Evolutionary conservation across 2,797 vertebrate genomes (phyloP).

Genomic region (Argentina silus): DNA sequence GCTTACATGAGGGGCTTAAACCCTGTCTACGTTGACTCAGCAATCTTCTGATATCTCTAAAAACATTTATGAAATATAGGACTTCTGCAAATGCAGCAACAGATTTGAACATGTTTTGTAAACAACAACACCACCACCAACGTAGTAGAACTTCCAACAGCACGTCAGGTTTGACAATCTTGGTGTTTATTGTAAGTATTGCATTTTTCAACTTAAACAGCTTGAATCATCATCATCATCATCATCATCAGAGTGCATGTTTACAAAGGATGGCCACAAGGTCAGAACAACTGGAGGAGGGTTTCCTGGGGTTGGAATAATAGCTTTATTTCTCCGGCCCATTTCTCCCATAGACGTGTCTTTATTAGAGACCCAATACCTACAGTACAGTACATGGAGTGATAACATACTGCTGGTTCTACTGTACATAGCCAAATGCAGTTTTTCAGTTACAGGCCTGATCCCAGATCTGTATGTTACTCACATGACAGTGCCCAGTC

Average conservation of each 20-base stretch:
- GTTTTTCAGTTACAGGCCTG: background rate
- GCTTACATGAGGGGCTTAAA: too few species aligned
- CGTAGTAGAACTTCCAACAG: background rate
- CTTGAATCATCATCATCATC: constrained; percentile 71
- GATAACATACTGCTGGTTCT: constrained; percentile 39
- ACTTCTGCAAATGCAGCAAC: background rate
- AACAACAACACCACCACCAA: background rate
- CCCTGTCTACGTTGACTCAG: too few species aligned
- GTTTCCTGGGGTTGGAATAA: constrained; percentile 28
- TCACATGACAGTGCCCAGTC: background rate
- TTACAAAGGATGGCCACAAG: constrained; percentile 76
- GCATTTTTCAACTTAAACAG: constrained; percentile 75
- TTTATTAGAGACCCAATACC: constrained; percentile 13
- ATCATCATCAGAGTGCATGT: constrained; percentile 75
- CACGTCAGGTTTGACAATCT: constrained; percentile 72
- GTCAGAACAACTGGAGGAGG: constrained; percentile 61
- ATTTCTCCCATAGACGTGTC: constrained; percentile 43
- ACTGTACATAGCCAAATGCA: constrained; percentile 22
- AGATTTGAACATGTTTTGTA: too few species aligned
- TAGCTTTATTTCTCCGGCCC: constrained; percentile 41
- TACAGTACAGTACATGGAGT: constrained; percentile 19
- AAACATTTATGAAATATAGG: background rate
- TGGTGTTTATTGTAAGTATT: constrained; percentile 79
- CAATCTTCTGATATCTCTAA: background rate
- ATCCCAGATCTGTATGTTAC: background rate